Conservation (phyloP, 2,888 invertebrate species). For the Leucozona laternaria region DNA sequence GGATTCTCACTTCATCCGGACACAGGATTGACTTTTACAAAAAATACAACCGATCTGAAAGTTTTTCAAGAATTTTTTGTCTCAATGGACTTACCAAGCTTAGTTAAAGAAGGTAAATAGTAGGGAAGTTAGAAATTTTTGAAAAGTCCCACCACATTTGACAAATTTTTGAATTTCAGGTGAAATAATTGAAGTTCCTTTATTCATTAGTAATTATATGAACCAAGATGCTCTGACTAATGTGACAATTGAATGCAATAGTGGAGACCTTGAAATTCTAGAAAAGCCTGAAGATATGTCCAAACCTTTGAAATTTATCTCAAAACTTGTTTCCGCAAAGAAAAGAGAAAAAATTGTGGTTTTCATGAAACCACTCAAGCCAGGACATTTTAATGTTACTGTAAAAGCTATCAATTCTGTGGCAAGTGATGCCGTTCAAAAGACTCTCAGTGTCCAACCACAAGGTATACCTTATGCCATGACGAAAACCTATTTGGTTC, state of each 20-base stretch:
- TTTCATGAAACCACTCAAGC: slow-evolving; percentile 88
- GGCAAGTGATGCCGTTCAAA: slow-evolving; percentile 86
- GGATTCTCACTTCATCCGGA: slow-evolving; percentile 90
- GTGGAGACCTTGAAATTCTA: slow-evolving; percentile 82
- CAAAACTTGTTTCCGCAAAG: slow-evolving; percentile 29
- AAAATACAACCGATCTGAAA: slow-evolving; percentile 85
- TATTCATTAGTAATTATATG: slow-evolving; percentile 90
- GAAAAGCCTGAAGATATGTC: slow-evolving; percentile 13
- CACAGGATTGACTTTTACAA: slow-evolving; percentile 89
- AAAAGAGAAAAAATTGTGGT: slow-evolving; percentile 84
- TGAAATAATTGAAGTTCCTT: slow-evolving; percentile 90
- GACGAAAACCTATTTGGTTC: slow-evolving; percentile 88
- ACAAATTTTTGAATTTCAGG: slow-evolving; percentile 32
- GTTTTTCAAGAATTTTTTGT: slow-evolving; percentile 91
- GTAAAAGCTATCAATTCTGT: slow-evolving; percentile 85
- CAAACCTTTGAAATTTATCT: background rate
- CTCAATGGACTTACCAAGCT: slow-evolving; percentile 89
- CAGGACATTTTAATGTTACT: slow-evolving; percentile 89
- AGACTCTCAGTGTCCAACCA: slow-evolving; percentile 87
- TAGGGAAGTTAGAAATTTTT: fast-evolving
- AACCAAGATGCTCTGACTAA: slow-evolving; percentile 86
- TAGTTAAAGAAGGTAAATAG: slow-evolving; percentile 87
- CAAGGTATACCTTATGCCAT: slow-evolving; percentile 89
- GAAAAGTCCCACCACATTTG: too few species aligned
- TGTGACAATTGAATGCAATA: slow-evolving; percentile 87